Evolutionary conservation across 2,888 invertebrate species (phyloP).

Genomic region (Acleris holmiana): DNA sequence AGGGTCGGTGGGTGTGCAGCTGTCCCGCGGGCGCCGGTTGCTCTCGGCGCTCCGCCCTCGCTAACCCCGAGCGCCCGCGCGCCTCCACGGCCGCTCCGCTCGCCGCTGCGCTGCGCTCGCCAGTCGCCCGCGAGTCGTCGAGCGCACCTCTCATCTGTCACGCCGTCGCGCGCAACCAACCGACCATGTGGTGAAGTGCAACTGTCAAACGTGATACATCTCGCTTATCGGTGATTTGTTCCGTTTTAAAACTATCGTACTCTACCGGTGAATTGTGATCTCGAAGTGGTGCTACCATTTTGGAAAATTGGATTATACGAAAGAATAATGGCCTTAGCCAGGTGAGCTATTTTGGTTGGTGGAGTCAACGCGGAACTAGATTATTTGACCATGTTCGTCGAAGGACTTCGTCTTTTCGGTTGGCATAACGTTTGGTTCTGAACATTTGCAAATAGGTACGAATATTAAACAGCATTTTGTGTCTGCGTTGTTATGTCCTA

Average conservation of each 20-base stretch:
- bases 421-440: conserved; percentile 26
- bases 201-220: conserved; percentile 82
- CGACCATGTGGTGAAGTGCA: conserved; percentile 84
- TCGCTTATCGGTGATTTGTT: conserved; percentile 68
- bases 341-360: conserved; percentile 84
- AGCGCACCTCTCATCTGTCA: conserved; percentile 67
- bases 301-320: conserved; percentile 83
- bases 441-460: conserved; percentile 36
- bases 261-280: conserved; percentile 69
- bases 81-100: conserved; percentile 46
- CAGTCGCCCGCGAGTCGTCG: conserved; percentile 77
- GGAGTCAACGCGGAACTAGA: conserved; percentile 82
- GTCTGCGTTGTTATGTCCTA: conserved; percentile 12
- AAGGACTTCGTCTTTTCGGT: conserved; percentile 62
- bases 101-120: conserved; percentile 49
- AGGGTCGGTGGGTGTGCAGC: conserved; percentile 77
- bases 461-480: conserved; percentile 20
- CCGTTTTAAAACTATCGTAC: conserved; percentile 56
- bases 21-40: conserved; percentile 74
- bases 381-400: conserved; percentile 77
- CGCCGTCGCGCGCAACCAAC: conserved; percentile 60
- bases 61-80: conserved; percentile 66
- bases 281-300: conserved; percentile 73
- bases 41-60: conserved; percentile 73
- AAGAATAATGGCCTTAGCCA: conserved; percentile 84